These are phyloP conservation scores for Calypte anna DNA, from an alignment of 2,113 vertebrate genomes.

Conservation along the genomic window DNA sequence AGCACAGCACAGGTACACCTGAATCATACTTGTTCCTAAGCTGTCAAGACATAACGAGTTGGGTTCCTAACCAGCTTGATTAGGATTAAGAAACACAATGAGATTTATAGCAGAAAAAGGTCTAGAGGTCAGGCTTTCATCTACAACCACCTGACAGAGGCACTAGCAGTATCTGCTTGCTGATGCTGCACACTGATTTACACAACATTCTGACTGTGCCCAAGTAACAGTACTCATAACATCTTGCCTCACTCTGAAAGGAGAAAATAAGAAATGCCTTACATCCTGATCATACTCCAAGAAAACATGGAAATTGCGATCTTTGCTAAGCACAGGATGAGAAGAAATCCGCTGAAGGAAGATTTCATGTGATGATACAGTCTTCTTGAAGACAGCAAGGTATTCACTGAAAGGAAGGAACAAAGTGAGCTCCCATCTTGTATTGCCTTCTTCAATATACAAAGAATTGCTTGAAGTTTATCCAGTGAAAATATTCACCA, in stretches of 20 bases:
- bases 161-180: background rate
- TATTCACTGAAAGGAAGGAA: constrained; percentile 79
- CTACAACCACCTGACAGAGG: background rate
- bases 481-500: background rate
- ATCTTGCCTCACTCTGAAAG: background rate
- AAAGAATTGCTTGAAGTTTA: background rate
- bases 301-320: constrained; percentile 96
- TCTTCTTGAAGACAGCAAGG: constrained; percentile 98
- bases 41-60: background rate
- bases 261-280: constrained; percentile 65
- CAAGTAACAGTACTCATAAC: background rate
- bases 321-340: constrained; percentile 91
- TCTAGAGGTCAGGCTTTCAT: background rate
- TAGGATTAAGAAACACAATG: background rate
- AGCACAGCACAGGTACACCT: background rate
- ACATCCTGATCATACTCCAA: constrained; percentile 98
- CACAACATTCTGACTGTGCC: background rate
- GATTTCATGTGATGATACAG: constrained; percentile 94
- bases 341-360: constrained; percentile 93
- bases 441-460: background rate
- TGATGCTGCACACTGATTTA: background rate
- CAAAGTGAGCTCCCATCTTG: background rate
- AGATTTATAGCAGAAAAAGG: background rate
- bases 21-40: background rate
- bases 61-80: background rate